A percentile compares a stretch with the other conserved stretches of the same genome.
Conservation (phyloP, 2,888 invertebrate genomes). For the Drosophila basisetae region DNA sequence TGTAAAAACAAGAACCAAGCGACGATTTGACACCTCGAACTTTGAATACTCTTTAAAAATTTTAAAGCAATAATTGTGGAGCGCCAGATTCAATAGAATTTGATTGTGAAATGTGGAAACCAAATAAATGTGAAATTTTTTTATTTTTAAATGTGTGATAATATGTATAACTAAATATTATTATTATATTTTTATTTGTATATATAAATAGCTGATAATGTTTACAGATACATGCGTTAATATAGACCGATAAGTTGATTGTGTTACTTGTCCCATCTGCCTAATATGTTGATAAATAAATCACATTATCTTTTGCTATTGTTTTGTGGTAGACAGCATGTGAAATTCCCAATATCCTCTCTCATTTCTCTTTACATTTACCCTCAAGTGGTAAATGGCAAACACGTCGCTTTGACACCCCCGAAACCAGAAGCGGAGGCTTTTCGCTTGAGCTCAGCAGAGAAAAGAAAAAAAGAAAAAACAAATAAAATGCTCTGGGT, state of each 20-base stretch:
- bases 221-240: not conserved
- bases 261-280: not conserved
- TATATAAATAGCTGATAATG: not conserved
- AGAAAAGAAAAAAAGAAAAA: constrained; percentile 26
- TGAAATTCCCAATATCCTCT: constrained; percentile 10
- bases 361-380: constrained; percentile 8
- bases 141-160: not conserved
- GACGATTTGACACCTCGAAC: constrained; percentile 23
- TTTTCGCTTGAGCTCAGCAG: constrained; percentile 5
- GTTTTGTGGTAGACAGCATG: constrained; percentile 2
- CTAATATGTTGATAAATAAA: not conserved
- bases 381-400: constrained; percentile 43
- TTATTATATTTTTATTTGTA: not conserved
- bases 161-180: not conserved
- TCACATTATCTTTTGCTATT: constrained; percentile 3
- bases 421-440: constrained; percentile 13
- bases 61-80: not conserved
- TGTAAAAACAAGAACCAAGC: constrained; percentile 20
- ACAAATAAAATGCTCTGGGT: constrained; percentile 57
- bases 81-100: not conserved
- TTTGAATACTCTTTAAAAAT: constrained; percentile 35
- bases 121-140: not conserved
- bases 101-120: not conserved
- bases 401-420: constrained; percentile 58
- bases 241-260: not conserved